Conservation (phyloP, 2,797 vertebrate genomes). For the Gobio occitaniae region DNA sequence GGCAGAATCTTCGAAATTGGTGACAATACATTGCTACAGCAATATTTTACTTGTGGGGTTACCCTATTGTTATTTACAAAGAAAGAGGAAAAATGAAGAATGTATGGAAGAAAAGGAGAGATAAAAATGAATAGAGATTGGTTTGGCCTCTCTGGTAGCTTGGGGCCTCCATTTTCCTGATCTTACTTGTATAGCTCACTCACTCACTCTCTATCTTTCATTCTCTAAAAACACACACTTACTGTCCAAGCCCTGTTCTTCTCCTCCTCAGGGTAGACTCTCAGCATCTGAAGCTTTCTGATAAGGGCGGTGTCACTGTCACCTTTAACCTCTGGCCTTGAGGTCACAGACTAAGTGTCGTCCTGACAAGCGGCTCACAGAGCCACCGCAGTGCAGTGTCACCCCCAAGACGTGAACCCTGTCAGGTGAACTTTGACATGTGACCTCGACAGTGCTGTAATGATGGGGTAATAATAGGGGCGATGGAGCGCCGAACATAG, state of each 20-base stretch:
- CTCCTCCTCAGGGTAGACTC: slow-evolving; percentile 41
- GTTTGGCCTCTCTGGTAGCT: background rate
- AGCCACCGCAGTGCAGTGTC: slow-evolving; percentile 22
- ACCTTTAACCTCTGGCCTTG: slow-evolving; percentile 51
- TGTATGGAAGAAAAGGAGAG: background rate
- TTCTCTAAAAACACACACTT: slow-evolving; percentile 20
- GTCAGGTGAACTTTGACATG: slow-evolving; percentile 43
- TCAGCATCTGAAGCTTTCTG: slow-evolving; percentile 49
- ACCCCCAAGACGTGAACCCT: slow-evolving; percentile 41
- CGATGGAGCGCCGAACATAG: slow-evolving; percentile 20
- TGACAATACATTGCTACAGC: background rate
- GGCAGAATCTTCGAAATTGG: background rate
- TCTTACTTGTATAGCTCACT: slow-evolving; percentile 1
- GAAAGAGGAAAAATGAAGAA: background rate
- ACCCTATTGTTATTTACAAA: background rate
- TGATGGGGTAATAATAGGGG: slow-evolving; percentile 43
- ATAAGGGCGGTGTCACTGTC: slow-evolving; percentile 53
- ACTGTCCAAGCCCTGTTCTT: slow-evolving; percentile 28
- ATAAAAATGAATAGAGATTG: slow-evolving; percentile 6
- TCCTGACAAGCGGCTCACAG: slow-evolving; percentile 44
- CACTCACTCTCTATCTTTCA: slow-evolving; percentile 21
- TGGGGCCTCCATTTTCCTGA: slow-evolving; percentile 1
- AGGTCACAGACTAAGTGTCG: slow-evolving; percentile 55
- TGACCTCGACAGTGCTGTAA: slow-evolving; percentile 44
- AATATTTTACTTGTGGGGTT: background rate